Conservation (phyloP, 2,797 vertebrate genomes). For the Heteromormyrus szaboi region DNA sequence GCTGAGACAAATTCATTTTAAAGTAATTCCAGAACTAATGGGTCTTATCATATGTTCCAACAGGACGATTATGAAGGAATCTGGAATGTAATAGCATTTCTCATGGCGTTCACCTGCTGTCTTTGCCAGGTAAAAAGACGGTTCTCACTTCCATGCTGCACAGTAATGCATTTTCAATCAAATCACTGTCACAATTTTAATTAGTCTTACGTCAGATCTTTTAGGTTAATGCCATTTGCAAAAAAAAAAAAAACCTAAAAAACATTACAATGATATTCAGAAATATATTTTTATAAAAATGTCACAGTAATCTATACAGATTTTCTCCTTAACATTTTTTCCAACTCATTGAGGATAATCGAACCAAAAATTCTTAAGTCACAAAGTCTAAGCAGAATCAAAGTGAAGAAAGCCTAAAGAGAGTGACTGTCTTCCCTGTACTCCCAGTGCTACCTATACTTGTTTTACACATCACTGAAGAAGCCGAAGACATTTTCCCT, state of each 20-base stretch:
- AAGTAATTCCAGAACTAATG: background rate
- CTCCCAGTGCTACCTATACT: conserved; percentile 83
- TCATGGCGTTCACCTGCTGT: conserved; percentile 80
- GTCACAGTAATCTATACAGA: background rate
- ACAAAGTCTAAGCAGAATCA: background rate
- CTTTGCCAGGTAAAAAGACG: conserved; percentile 72
- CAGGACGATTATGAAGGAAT: conserved; percentile 82
- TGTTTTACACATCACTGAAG: conserved; percentile 80
- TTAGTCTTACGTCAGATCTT: background rate
- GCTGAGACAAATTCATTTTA: background rate
- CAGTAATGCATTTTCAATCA: background rate
- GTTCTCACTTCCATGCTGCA: background rate
- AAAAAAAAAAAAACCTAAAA: background rate
- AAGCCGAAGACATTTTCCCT: conserved; percentile 68
- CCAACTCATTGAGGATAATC: background rate
- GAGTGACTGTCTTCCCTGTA: background rate
- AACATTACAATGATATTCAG: background rate
- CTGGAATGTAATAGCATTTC: conserved; percentile 81
- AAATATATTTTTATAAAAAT: background rate
- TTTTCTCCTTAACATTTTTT: background rate
- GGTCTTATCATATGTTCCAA: conserved; percentile 21
- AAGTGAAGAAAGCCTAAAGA: background rate
- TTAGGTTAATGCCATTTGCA: background rate
- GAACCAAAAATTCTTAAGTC: background rate
- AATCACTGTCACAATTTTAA: background rate